Conservation (phyloP, 2,888 invertebrate species). For the Sinotaia quadrata region DNA sequence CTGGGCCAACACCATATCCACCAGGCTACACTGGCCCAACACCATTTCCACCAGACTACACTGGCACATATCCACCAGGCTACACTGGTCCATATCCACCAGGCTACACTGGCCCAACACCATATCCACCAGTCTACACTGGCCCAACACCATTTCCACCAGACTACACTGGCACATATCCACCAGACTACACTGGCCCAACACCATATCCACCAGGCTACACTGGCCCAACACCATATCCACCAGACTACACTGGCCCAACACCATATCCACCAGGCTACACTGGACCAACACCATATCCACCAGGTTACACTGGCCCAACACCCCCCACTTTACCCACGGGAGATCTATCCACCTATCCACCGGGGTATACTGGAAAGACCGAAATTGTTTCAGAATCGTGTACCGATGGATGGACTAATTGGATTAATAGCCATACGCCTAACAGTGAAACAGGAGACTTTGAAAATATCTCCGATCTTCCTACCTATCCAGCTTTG, state of each 20-base stretch:
- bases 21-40: background rate
- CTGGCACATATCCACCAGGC: background rate
- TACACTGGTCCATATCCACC: slow-evolving; percentile 12
- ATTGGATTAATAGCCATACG: slow-evolving; percentile 66
- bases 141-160: slow-evolving; percentile 46
- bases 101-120: no score
- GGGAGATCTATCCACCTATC: slow-evolving; percentile 32
- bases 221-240: background rate
- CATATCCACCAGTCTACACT: slow-evolving; percentile 5
- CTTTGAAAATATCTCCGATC: slow-evolving; percentile 43
- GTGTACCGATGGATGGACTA: slow-evolving; percentile 68
- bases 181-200: slow-evolving; percentile 53
- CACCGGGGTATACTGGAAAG: slow-evolving; percentile 29
- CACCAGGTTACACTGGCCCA: background rate
- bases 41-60: no score
- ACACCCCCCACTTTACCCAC: slow-evolving; percentile 33
- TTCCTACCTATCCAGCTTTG: slow-evolving; percentile 49
- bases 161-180: slow-evolving; percentile 52
- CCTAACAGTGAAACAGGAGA: slow-evolving; percentile 47
- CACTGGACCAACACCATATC: slow-evolving; percentile 35
- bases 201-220: background rate
- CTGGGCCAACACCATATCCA: slow-evolving; percentile 6
- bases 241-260: background rate
- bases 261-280: slow-evolving; percentile 36
- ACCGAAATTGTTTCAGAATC: slow-evolving; percentile 30